Evolutionary conservation across 2,888 invertebrate species (phyloP), one percentile per base, ranked within the genome.

Genomic region (Hybos culiciformis): DNA sequence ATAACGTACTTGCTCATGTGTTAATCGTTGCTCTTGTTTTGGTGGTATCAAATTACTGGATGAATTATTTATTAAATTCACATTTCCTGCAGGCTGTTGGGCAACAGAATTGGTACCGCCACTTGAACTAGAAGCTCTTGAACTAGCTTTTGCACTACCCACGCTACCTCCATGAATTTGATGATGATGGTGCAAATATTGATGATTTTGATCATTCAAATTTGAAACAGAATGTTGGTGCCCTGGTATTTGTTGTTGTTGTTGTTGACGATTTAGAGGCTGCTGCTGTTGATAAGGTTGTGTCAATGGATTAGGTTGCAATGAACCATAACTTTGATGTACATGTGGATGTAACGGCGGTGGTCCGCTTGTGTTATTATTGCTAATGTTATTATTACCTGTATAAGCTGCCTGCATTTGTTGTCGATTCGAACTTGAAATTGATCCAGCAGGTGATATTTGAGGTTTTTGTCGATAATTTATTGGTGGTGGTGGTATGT

Each of bases 11-110:
- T 92, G 93, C 72, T 94, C 94, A 67, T 94, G 94, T 9, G 94
- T 93, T 42, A 94, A 71, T 53, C 92, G 73, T 60, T 88, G 80
- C 61, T 88, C 88, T 54, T 87, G 85, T 57, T 83, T 74, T 39
- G 70, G 69, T 21, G 70, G 48, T 49, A 42, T 46, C 11, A 47
- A 17, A 2, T 60, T 31, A 2, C 45, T 45, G 9, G 46, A 45
- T 31, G 54, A 49, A 9, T 52, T 53, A n/a, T n/a, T n/a, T 29
- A 52, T 53, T 18, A 46, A 51, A 45, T 47, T 51, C 5, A n/a
- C 15, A 21, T 33, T 41, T 42, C 50, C 17, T 50, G 43, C 15
- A 49, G 52, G 44, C 49, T 54, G 8, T 50, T 48, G 46, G 21
- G 41, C 43, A 14, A 46, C 48, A 7, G 49, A 46, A 15, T 46